These are phyloP conservation scores for Epinephelus awoara DNA, from an alignment of 2,797 vertebrate species.

Conservation along the genomic window DNA sequence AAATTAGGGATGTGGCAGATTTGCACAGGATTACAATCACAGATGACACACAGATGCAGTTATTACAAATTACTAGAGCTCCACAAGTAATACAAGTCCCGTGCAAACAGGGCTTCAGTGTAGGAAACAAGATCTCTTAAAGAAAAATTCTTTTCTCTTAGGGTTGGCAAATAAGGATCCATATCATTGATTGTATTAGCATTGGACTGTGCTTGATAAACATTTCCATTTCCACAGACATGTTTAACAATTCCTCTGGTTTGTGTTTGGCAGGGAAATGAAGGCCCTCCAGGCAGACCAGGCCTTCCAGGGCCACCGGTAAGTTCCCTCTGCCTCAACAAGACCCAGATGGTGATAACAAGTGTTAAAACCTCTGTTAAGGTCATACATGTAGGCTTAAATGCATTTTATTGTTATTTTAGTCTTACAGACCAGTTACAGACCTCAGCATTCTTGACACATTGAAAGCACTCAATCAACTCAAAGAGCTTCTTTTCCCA, in stretches of 20 bases:
- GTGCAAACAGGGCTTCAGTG: not conserved
- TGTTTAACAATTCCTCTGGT: conserved; percentile 56
- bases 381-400: not conserved
- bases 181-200: conserved; percentile 28
- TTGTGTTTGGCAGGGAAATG: conserved; percentile 89
- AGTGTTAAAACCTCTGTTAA: not conserved
- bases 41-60: no score
- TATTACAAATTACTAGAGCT: no score
- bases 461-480: not conserved
- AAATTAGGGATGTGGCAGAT: no score
- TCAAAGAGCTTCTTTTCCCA: conserved; percentile 3
- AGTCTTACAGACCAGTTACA: not conserved
- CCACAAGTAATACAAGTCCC: no score
- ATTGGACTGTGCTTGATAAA: conserved; percentile 27
- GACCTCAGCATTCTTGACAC: conserved; percentile 8
- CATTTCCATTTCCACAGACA: conserved; percentile 39
- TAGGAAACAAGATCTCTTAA: conserved; percentile 4
- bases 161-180: conserved; percentile 27
- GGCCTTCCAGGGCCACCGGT: conserved; percentile 96
- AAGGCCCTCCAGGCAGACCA: conserved; percentile 91
- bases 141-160: not conserved
- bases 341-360: conserved; percentile 35
- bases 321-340: conserved; percentile 80
- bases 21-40: no score
- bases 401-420: conserved; percentile 1